Percentiles rank a stretch among this genome's conserved stretches.
phyloP scores from a whole-genome alignment of 2,797 vertebrate species.

The Phataginus tetradactyla region DNA sequence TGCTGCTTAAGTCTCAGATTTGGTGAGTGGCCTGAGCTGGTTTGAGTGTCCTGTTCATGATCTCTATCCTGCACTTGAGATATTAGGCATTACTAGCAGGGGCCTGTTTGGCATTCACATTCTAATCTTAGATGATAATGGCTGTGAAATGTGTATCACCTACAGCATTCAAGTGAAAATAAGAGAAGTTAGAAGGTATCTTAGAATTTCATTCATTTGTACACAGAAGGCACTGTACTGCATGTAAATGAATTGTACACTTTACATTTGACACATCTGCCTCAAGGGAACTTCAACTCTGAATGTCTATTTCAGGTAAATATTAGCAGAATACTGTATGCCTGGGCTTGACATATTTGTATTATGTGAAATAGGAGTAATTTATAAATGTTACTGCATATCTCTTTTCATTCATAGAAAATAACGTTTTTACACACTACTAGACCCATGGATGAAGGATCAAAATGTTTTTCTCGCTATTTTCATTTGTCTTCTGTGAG shows the following conservation, averaged over 20 bases:
- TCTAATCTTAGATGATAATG: neutral
- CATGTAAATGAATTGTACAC: neutral
- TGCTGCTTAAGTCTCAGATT: neutral
- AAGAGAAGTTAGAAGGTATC: neutral
- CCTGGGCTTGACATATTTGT: neutral
- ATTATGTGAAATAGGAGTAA: neutral
- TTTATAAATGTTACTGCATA: neutral
- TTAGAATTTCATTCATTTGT: neutral
- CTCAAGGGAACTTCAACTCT: constrained; percentile 6
- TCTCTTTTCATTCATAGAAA: constrained; percentile 26
- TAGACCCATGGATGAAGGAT: neutral
- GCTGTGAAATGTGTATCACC: neutral
- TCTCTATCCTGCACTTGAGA: neutral
- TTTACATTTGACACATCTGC: neutral
- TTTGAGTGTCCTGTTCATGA: neutral
- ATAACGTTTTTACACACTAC: constrained; percentile 5
- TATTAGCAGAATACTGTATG: neutral
- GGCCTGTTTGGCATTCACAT: neutral
- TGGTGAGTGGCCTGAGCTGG: neutral
- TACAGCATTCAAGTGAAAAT: constrained; percentile 2
- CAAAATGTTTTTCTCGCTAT: neutral
- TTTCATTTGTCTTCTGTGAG: neutral
- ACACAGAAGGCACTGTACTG: neutral
- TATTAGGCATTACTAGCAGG: neutral
- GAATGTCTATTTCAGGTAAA: neutral